Percentiles rank a stretch among this genome's conserved stretches.
Evolutionary conservation across 2,888 invertebrate species (phyloP).

Genomic region (Ormyrus nitidulus): DNA sequence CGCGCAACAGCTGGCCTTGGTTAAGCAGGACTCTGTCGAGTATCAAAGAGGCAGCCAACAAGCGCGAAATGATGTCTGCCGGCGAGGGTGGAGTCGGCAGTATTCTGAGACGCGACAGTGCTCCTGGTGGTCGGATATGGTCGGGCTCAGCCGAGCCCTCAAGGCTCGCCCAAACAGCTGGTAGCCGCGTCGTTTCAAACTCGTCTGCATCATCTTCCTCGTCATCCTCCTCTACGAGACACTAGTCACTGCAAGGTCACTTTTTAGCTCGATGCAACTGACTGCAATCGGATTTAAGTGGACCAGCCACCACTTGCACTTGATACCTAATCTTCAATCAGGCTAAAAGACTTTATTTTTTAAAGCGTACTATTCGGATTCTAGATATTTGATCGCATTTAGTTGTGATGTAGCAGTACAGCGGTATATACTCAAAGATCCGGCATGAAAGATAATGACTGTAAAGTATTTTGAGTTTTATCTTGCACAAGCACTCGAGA

Average conservation of each 20-base stretch:
- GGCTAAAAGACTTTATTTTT: no score
- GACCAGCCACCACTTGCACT: no score
- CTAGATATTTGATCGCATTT: no score
- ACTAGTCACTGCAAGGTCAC: slow-evolving; percentile 52
- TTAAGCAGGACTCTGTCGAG: slow-evolving; percentile 92
- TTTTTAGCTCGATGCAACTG: slow-evolving; percentile 21
- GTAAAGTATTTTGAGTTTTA: no score
- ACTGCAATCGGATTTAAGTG: no score
- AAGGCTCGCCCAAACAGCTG: not conserved
- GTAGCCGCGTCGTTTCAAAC: no score
- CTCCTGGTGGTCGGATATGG: slow-evolving; percentile 70
- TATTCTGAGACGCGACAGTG: slow-evolving; percentile 76
- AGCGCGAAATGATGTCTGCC: slow-evolving; percentile 71
- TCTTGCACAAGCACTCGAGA: no score
- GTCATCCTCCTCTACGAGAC: slow-evolving; percentile 11
- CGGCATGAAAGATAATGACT: no score
- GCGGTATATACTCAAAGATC: no score
- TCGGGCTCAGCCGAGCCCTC: slow-evolving; percentile 37
- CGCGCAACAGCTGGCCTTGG: slow-evolving; percentile 92
- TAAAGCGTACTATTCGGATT: no score
- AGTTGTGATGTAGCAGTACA: no score
- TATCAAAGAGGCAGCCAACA: slow-evolving; percentile 85
- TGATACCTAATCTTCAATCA: no score
- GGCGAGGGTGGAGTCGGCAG: slow-evolving; percentile 58
- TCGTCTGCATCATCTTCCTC: not conserved